Base-by-base conservation (phyloP, 2,888 invertebrate species). In the Ctenicera cuprea region DNA sequence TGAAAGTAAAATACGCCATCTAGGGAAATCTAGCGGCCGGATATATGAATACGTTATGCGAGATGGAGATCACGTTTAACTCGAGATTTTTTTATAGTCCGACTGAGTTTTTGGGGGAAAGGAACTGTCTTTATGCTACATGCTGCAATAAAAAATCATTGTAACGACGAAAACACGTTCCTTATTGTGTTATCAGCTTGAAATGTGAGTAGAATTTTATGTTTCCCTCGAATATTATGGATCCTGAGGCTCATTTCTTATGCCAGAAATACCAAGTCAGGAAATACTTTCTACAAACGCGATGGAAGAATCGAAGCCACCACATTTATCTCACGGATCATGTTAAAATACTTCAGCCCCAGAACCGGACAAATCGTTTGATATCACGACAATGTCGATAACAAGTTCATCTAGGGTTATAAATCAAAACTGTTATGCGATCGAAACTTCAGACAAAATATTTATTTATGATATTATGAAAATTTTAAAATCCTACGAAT, bases 1-100 rank as follows among this genome's bases (percentile, higher is more conserved):
- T 81, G 79, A 80, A 82, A 82, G 82, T 82, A 82, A 83, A 83
- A 83, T 83, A 82, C 80, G 75, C 79, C 79, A 79, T 82, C 82
- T 80, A 75, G 84, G 82, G 83, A 83, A 82, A 83, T 83, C 83
- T 83, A 81, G 78, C 67, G 79, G 75, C 77, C 76, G 79, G 80
- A 79, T 80, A 79, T 81, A 81, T 82, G 81, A 81, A 82, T 82
- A 80, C 79, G 80, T 81, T 82, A 82, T 78, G 80, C 78, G 77
- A 79, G 79, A 80, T 79, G 78, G 78, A 76, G 81, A 80, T 81
- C 80, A 80, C 82, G 82, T 82, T 80, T 80, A 81, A 78, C 79
- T 77, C 75, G 67, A 75, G 80, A 82, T 81, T 82, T 81, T 78
- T 81, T 80, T 77, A 78, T 75, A 73, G 78, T 71, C 79, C 69